Base-by-base conservation (phyloP, 2,797 vertebrate genomes). In the Macrochelys suwanniensis region DNA sequence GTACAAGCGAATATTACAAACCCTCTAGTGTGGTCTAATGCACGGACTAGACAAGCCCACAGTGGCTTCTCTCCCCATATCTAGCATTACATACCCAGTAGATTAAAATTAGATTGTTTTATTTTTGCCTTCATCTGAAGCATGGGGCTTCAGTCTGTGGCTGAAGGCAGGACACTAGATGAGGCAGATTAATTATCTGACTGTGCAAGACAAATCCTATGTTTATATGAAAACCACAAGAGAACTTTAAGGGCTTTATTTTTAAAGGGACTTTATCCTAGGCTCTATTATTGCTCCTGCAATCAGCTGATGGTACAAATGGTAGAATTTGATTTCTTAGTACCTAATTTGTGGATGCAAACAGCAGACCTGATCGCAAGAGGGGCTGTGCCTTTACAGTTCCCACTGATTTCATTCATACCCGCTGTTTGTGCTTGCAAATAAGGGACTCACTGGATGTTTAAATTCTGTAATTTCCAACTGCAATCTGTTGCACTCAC, bases 381-480 rank as follows among this genome's bases (percentile, higher is more conserved):
- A 79, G 82, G 31, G 74, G 82, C 76, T 0, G 51, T 95, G 80
- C 90, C 84, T 80, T 97, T 89, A 86, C 11, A 45, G 57, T 26
- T 94, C 90, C 83, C 88, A 89, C 90, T 5, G 3, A 86, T 92
- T 96, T 93, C 92, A n/a, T 91, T 94, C 93, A 87, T 56, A 51
- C 93, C 93, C 87, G 90, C 87, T 94, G 80, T 95, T 96, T 93
- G 94, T 88, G 89, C 96, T 97, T 91, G 92, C 90, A 94, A 96
- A 96, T 96, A 93, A 95, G 87, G 68, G 87, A 80, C 2, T 90
- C 45, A 92, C 89, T 94, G 76, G 51, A 92, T 91, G 95, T 87
- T 93, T 93, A 71, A 89, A 81, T 89, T 96, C 93, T 86, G 74
- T 97, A 97, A 97, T 97, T 97, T 97, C 94, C 95, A 92, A 51